Conservation (phyloP, 2,888 invertebrate genomes). For the Tachina lurida region DNA sequence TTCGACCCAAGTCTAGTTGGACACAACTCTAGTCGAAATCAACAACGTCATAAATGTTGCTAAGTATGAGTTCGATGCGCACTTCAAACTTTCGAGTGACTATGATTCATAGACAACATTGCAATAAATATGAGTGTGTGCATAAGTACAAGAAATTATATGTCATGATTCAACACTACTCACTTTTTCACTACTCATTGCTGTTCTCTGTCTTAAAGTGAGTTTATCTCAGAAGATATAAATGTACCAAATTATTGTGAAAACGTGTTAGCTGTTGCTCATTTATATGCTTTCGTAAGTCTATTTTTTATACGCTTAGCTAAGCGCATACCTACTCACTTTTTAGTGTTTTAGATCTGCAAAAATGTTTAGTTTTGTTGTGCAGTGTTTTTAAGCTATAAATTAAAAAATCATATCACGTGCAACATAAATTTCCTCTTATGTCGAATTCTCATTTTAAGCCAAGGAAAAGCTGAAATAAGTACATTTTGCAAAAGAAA, state of each 20-base stretch:
- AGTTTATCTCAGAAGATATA: conserved; percentile 45
- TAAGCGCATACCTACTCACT: not conserved
- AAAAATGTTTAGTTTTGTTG: conserved; percentile 22
- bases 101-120: too few relatives aligned
- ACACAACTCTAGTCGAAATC: too few relatives aligned
- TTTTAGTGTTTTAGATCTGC: not conserved
- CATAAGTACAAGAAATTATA: too few relatives aligned
- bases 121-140: too few relatives aligned
- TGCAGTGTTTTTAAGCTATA: conserved; percentile 64
- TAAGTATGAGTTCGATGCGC: too few relatives aligned
- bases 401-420: conserved; percentile 80
- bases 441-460: conserved; percentile 70
- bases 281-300: not conserved
- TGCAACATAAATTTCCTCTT: conserved; percentile 81
- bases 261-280: conserved; percentile 27
- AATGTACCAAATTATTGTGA: conserved; percentile 63
- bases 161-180: too few relatives aligned
- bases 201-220: too few relatives aligned
- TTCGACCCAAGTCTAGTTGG: too few relatives aligned
- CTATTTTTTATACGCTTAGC: not conserved
- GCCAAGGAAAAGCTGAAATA: not conserved
- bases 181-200: too few relatives aligned
- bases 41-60: too few relatives aligned
- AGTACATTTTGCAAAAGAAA: not conserved
- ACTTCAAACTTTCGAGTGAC: too few relatives aligned